These are phyloP conservation scores for Sula dactylatra DNA, from an alignment of 2,113 vertebrate species.

Conservation along the genomic window DNA sequence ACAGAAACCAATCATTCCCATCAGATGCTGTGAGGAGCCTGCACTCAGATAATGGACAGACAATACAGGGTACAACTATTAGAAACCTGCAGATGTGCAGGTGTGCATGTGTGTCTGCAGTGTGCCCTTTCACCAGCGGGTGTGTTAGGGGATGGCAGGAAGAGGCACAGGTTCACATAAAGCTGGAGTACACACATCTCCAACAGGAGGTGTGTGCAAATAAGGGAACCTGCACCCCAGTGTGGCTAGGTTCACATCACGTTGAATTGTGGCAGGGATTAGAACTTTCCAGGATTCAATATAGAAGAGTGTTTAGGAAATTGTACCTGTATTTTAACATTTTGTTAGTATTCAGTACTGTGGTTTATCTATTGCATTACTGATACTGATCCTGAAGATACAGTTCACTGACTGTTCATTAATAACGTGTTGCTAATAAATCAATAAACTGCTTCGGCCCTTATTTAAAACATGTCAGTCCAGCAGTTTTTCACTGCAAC, in stretches of 20 bases:
- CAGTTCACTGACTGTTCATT: neutral
- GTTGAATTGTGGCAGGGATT: rapidly evolving
- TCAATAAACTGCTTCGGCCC: neutral
- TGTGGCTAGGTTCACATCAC: neutral
- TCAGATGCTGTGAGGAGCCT: neutral
- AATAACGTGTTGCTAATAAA: neutral
- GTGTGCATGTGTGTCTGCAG: neutral
- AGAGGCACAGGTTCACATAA: neutral
- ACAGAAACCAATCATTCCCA: neutral
- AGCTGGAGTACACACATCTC: neutral
- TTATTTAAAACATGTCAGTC: neutral
- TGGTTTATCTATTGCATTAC: neutral
- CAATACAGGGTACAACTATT: neutral
- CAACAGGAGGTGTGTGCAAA: neutral
- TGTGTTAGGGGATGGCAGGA: neutral
- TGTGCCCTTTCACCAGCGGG: neutral
- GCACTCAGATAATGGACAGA: neutral
- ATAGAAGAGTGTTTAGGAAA: neutral
- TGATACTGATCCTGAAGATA: neutral
- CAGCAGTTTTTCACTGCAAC: neutral
- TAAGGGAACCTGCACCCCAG: neutral
- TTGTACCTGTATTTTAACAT: neutral
- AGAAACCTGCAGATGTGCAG: neutral
- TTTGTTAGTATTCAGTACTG: neutral
- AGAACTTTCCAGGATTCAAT: neutral